These are phyloP conservation scores for Ciconia nigra DNA, from an alignment of 2,797 vertebrate species.

Conservation along the genomic window DNA sequence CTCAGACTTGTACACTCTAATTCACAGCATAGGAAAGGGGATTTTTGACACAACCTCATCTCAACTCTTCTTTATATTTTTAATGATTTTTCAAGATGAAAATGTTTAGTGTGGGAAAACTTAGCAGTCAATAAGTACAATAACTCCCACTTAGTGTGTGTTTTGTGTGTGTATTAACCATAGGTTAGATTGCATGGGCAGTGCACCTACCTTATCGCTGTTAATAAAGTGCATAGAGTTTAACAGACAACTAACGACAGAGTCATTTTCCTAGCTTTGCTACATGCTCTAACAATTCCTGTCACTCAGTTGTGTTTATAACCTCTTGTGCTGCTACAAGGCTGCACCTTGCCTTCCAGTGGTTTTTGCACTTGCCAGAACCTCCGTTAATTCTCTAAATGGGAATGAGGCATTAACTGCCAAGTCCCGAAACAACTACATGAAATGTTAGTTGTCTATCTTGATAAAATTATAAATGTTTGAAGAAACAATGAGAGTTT, in stretches of 20 bases:
- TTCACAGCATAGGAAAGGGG: neutral
- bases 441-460: slow-evolving; percentile 35
- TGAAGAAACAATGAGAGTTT: slow-evolving; percentile 54
- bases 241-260: neutral
- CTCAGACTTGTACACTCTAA: neutral
- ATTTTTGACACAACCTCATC: neutral
- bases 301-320: neutral
- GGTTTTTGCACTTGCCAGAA: neutral
- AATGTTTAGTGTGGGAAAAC: neutral
- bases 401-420: neutral
- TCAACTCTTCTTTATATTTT: neutral
- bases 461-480: slow-evolving; percentile 48
- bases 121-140: neutral
- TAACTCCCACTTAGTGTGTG: neutral
- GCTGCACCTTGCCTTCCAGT: neutral
- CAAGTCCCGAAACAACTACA: slow-evolving; percentile 37
- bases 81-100: neutral
- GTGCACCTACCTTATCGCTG: neutral
- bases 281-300: neutral
- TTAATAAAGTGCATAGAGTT: neutral
- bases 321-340: neutral
- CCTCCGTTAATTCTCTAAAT: neutral
- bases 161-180: neutral
- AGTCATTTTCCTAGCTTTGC: neutral
- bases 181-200: neutral